Base-by-base conservation (phyloP, 2,888 invertebrate genomes). In the Dynastes grantii region DNA sequence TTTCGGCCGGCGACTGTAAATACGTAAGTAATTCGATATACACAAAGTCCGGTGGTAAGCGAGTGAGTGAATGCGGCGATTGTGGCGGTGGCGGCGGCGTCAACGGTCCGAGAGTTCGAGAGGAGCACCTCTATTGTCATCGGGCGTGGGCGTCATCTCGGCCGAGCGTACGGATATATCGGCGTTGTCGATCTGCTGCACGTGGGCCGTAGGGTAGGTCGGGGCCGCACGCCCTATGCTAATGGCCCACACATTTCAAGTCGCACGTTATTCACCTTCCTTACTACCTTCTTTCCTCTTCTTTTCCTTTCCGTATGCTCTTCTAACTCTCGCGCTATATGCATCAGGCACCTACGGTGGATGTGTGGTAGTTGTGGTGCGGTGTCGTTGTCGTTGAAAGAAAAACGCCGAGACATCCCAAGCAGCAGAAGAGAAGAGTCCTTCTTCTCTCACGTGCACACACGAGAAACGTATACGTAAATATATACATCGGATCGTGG, bases 171-270 rank as follows among this genome's bases (percentile, higher is more conserved):
- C 80, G 78, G 80, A 76, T 58, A 77, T 80, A 79, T 80, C 80
- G 65, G 32, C 65, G 70, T 77, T 84, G 83, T 82, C 81, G 83
- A 83, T 84, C 84, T 83, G 16, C 22, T 81, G 81, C 83, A 84
- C 84, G 84, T 84, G 84, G 84, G 84, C 83, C 82, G 84, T 84
- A 82, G 84, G 84, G 84, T 84, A 84, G 84, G 84, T 84, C 84
- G 84, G 81, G 83, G 81, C 83, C 81, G 83, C 83, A 82, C 84
- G 84, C 84, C 84, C 84, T 84, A 84, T 84, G 84, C 83, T 84
- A 84, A 84, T 84, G 81, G 83, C 84, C 84, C 84, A 84, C 84
- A 84, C 84, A 84, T 81, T 81, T 81, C 77, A 81, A 79, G 40
- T 58, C 80, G 81, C 78, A 81, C 82, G 81, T 82, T 84, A 81